Evolutionary conservation across 2,888 invertebrate species (phyloP).

Genomic region (Blomia tropicalis): DNA sequence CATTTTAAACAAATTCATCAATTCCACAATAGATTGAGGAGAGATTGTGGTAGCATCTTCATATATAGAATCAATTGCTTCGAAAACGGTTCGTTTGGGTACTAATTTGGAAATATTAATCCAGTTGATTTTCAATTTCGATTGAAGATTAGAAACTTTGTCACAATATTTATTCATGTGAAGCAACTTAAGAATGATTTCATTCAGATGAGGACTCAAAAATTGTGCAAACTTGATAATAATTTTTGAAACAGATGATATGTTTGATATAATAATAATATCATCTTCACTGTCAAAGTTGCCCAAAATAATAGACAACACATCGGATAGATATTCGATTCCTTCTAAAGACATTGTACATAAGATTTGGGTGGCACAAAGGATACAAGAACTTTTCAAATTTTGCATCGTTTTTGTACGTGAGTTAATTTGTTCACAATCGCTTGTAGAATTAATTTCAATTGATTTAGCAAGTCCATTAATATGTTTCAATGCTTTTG

Average conservation of each 20-base stretch:
- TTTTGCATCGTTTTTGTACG: conserved; percentile 6
- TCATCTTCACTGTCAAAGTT: conserved; percentile 31
- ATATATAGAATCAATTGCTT: conserved; percentile 25
- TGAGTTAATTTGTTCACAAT: not conserved
- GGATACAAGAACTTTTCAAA: conserved; percentile 18
- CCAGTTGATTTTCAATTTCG: conserved; percentile 32
- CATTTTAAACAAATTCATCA: conserved; percentile 60
- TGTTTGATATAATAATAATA: conserved; percentile 47
- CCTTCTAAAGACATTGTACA: not conserved
- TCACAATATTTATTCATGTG: not conserved
- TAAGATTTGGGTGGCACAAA: conserved; percentile 21
- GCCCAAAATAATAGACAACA: conserved; percentile 11
- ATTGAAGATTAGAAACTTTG: conserved; percentile 20
- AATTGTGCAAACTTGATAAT: conserved; percentile 65
- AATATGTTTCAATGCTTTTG: not conserved
- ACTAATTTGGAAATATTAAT: conserved; percentile 24
- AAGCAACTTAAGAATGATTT: conserved; percentile 24
- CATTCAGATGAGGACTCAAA: conserved; percentile 57
- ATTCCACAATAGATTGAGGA: not conserved
- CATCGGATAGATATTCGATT: conserved; percentile 17
- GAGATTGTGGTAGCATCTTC: conserved; percentile 17
- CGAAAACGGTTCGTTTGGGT: conserved; percentile 25
- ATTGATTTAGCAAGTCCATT: not conserved
- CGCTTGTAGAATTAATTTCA: not conserved
- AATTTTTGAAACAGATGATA: conserved; percentile 63